These are phyloP conservation scores for human DNA, from an alignment of 2,113 vertebrate genomes.

Conservation along the genomic window DNA sequence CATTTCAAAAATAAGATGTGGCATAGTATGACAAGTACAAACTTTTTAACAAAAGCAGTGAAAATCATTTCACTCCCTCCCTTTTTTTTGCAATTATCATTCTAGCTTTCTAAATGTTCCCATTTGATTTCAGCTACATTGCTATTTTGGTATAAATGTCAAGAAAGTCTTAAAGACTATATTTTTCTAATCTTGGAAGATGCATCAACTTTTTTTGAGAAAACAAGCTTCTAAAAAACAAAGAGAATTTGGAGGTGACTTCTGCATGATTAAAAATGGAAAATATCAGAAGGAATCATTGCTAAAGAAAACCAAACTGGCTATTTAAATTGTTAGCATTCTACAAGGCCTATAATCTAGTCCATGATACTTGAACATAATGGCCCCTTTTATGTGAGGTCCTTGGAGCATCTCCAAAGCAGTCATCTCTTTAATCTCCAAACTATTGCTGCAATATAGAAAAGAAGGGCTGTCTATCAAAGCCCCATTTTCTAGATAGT, in stretches of 20 bases:
- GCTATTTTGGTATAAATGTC: slow-evolving; percentile 80
- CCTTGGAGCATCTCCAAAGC: slow-evolving; percentile 31
- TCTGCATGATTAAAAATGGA: slow-evolving; percentile 44
- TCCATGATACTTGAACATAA: slow-evolving; percentile 19
- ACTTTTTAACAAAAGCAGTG: slow-evolving; percentile 76
- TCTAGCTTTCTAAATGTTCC: slow-evolving; percentile 78
- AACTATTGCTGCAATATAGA: not conserved
- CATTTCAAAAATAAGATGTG: slow-evolving; percentile 70
- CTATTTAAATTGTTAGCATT: slow-evolving; percentile 28
- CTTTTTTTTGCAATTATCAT: slow-evolving; percentile 63
- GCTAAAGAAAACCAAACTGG: not conserved
- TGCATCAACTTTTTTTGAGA: not conserved
- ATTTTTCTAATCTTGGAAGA: slow-evolving; percentile 74
- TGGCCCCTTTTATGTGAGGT: slow-evolving; percentile 38
- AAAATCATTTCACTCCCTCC: slow-evolving; percentile 65
- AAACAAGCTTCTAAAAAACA: slow-evolving; percentile 26
- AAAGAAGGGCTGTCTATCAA: slow-evolving; percentile 41
- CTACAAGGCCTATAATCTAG: slow-evolving; percentile 20
- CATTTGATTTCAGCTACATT: slow-evolving; percentile 75
- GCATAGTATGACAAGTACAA: slow-evolving; percentile 75
- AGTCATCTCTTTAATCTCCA: slow-evolving; percentile 49
- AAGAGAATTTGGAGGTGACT: not conserved
- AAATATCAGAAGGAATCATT: slow-evolving; percentile 45
- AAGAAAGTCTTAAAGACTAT: slow-evolving; percentile 72
- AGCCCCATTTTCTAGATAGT: slow-evolving; percentile 54